Conservation (phyloP, 2,888 invertebrate species). For the Cataglyphis livida region DNA sequence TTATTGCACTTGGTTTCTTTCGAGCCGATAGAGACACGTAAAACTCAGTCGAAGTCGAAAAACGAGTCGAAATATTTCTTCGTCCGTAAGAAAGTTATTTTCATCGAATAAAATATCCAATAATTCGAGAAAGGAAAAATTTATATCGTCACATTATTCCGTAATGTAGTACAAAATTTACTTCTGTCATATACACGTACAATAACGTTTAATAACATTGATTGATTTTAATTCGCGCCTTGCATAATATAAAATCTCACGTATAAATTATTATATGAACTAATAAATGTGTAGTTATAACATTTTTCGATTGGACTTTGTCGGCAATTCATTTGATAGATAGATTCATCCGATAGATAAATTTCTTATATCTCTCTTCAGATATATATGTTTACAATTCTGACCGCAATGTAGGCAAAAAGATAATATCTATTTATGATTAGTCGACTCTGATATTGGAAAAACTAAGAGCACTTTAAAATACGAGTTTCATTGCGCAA, state of each 20-base stretch:
- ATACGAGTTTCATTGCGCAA: not conserved
- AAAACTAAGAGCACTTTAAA: not conserved
- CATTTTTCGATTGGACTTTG: not conserved
- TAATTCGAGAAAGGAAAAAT: not conserved
- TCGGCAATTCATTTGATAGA: not conserved
- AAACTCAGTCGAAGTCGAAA: not conserved
- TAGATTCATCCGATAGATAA: slow-evolving; percentile 24
- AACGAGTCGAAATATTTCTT: not conserved
- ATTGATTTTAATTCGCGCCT: not conserved
- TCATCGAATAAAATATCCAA: not conserved
- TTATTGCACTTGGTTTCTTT: slow-evolving; percentile 22
- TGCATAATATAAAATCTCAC: not conserved
- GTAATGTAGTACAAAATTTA: not conserved
- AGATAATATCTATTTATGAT: slow-evolving; percentile 12
- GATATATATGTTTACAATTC: not conserved
- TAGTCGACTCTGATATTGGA: not conserved
- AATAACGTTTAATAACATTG: not conserved
- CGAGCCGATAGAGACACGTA: not conserved
- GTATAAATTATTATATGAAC: not conserved
- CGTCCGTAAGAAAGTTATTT: not conserved
- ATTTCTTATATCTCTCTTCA: not conserved
- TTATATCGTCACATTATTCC: not conserved
- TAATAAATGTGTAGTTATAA: not conserved
- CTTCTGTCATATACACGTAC: not conserved
- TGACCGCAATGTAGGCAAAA: not conserved